Evolutionary conservation across 2,888 invertebrate species (phyloP).

Genomic region (Eupeodes latifasciatus): DNA sequence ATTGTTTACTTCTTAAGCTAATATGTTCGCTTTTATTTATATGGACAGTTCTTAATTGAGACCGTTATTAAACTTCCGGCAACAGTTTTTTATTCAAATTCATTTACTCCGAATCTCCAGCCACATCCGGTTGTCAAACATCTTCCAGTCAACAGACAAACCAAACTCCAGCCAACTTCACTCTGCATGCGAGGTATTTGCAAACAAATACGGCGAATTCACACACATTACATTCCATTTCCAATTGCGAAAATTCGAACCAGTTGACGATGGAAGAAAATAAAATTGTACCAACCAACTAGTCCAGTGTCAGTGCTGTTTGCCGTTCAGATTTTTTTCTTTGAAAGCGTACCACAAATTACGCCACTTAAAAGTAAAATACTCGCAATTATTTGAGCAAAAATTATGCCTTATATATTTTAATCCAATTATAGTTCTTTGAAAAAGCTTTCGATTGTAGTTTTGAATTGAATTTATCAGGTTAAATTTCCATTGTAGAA

Average conservation of each 20-base stretch:
- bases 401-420: background rate
- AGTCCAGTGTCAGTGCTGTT: conserved; percentile 58
- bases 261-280: conserved; percentile 42
- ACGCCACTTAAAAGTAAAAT: conserved; percentile 71
- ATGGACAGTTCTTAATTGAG: background rate
- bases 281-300: conserved; percentile 33
- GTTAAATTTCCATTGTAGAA: conserved; percentile 71
- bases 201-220: conserved; percentile 67
- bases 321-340: conserved; percentile 61
- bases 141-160: background rate
- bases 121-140: conserved; percentile 41
- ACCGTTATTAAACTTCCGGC: background rate
- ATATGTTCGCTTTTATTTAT: no score
- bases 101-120: background rate
- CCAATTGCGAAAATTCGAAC: conserved; percentile 59
- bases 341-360: conserved; percentile 53
- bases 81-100: conserved; percentile 5
- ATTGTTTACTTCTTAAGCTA: no score
- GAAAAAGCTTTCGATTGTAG: background rate
- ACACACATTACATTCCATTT: conserved; percentile 40
- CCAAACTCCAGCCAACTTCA: conserved; percentile 48
- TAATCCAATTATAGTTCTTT: conserved; percentile 32
- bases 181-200: conserved; percentile 39
- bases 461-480: conserved; percentile 51
- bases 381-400: conserved; percentile 30